phyloP scores from a whole-genome alignment of 2,113 vertebrate species.

The Erinaceus europaeus region DNA sequence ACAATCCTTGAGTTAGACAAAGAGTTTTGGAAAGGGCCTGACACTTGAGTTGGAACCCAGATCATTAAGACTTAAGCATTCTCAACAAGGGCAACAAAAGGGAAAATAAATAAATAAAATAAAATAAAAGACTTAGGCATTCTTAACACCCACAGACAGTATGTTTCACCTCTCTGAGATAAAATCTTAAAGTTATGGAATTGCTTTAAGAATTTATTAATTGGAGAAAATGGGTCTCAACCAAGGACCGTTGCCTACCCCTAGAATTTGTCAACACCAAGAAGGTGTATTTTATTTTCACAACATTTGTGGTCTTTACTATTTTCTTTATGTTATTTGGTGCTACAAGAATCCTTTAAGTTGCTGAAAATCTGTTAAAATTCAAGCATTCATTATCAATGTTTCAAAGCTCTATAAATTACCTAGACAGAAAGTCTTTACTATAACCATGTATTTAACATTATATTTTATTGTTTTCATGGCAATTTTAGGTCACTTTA shows the following conservation, averaged over 20 bases:
- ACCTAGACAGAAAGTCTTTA: too few relatives aligned
- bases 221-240: neutral
- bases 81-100: neutral
- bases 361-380: neutral
- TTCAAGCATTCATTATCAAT: neutral
- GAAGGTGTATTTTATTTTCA: neutral
- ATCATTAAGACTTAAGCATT: neutral
- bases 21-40: neutral
- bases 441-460: too few relatives aligned
- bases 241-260: neutral
- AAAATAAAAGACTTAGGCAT: neutral
- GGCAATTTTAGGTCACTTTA: neutral
- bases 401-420: neutral
- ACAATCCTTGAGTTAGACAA: fast-evolving
- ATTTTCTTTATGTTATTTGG: neutral
- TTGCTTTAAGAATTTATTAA: neutral
- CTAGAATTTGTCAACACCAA: too few relatives aligned
- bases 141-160: neutral
- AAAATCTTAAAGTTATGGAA: neutral
- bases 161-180: neutral
- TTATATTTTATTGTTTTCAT: fast-evolving
- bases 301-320: neutral
- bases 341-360: neutral
- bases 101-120: too few relatives aligned
- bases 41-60: neutral